Conservation (phyloP, 2,797 vertebrate genomes). For the Lophotriccus pileatus region DNA sequence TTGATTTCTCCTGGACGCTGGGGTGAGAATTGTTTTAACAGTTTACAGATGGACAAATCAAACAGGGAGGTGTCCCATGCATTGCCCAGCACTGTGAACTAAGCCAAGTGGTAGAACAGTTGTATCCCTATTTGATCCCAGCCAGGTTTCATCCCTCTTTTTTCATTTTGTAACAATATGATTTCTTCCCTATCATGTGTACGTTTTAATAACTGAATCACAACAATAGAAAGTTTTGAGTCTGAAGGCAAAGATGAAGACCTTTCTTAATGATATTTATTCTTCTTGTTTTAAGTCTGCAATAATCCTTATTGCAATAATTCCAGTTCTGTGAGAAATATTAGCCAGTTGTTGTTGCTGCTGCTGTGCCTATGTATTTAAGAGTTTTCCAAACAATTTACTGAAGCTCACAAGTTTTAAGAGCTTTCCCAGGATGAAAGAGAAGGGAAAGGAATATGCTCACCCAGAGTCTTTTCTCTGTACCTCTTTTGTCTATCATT, state of each 20-base stretch:
- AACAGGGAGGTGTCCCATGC: conserved; percentile 22
- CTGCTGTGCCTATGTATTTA: not conserved
- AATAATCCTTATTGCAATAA: not conserved
- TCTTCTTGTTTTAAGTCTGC: not conserved
- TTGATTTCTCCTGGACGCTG: conserved; percentile 59
- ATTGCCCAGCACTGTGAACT: conserved; percentile 32
- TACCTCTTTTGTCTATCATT: conserved; percentile 49
- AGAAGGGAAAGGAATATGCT: not conserved
- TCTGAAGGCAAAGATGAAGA: not conserved
- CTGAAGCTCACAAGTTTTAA: not conserved
- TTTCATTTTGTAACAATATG: not conserved
- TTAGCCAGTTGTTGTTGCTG: not conserved
- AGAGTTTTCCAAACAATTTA: not conserved
- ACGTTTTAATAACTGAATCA: conserved; percentile 65
- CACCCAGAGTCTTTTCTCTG: conserved; percentile 18
- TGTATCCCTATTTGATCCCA: conserved; percentile 22
- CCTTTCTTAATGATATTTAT: not conserved
- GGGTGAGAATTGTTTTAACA: conserved; percentile 51
- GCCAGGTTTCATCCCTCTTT: not conserved
- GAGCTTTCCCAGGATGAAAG: conserved; percentile 12
- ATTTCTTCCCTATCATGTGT: not conserved
- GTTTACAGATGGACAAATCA: conserved; percentile 56
- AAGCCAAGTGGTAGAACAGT: conserved; percentile 45
- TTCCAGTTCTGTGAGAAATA: not conserved
- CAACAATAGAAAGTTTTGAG: conserved; percentile 1